Base-by-base conservation (phyloP, 2,797 vertebrate genomes). In the Euthynnus affinis region DNA sequence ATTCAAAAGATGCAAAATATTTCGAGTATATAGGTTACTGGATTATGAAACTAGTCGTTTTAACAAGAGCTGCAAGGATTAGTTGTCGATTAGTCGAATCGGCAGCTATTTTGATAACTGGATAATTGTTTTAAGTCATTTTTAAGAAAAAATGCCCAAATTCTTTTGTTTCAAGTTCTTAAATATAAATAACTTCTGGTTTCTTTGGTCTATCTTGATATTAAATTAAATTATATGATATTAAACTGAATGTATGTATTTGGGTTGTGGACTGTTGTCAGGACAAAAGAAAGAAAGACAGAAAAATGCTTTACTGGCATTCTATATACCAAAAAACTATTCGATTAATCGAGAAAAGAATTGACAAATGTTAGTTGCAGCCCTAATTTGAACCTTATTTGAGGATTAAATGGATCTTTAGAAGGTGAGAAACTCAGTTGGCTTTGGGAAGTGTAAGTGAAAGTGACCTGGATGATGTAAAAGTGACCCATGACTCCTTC, bases 391-490 rank as follows among this genome's bases (percentile, higher is more conserved):
- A 59, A 67, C 22, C 15, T 64, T 60, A 15, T 49, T 49, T 29
- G 18, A 37, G 9, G 18, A 55, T 49, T 56, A 27, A 5, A 34
- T 20, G 10, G 58, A 29, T 74, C 17, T 6, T 69, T 56, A 61
- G 25, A 52, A 71, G 3, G 42, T 69, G 49, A 57, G 51, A 62
- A 42, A 37, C 13, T 22, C 9, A 49, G 58, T 18, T 66, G 59
- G 49, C 4, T 77, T 25, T 51, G 63, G 48, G n/a, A 76, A 49
- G 65, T 51, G 20, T 4, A 51, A n/a, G n/a, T n/a, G 22, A 58
- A 59, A 40, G 29, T n/a, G 12, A 34, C 58, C 4, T 40, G 46
- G 37, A 69, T 75, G 55, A 65, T 68, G 62, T 59, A 20, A 76
- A 32, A 32, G 53, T 48, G 18, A 63, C 1, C 20, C n/a, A 46